Base-by-base conservation (phyloP, 1,140 invertebrate species). In the Platyura marginata region DNA sequence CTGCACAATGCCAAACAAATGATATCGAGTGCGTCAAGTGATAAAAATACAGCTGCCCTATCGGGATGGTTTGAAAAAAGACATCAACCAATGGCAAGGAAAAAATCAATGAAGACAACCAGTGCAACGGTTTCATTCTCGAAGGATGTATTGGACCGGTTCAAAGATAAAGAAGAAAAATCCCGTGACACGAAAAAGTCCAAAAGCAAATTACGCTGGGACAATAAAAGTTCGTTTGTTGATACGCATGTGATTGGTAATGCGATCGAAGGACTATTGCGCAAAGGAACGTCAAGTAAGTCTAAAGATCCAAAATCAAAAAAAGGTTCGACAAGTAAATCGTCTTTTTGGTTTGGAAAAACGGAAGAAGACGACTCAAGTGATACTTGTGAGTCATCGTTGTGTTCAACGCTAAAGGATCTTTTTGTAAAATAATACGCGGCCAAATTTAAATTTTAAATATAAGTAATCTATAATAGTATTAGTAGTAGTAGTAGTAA, bases 351-450 rank as follows among this genome's bases (percentile, higher is more conserved):
- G 52, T 56, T 57, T 15, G 50, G 55, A 21, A 61, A 59, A 48
- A 49, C 48, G 22, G 72, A 76, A 9, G 74, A 77, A 32, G 75
- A 79, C 23, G 75, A 76, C 11, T 63, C 69, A 3, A 57, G 65
- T 19, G 77, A 80, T 44, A 69, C 76, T 9, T 82, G 79, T 60
- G 80, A 85, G 44, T 75, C 74, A 13, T 79, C 75, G 11, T 68
- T 85, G 39, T 85, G 81, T 59, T 77, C 81, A 29, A 81, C 81
- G 9, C 63, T 87, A 10, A 85, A 85, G 59, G 81, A 85, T 57
- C 70, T 87, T 6, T 85, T 87, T 57, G 81, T 83, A 23, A 80
- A 80, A 68, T 81, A 74, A 64, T 47, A 54, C 19, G 29, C 43
- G n/a, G n/a, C n/a, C 15, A 10, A 18, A 3, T 38, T 38, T 18